Percentiles rank a stretch among this genome's conserved stretches.
phyloP scores from a whole-genome alignment of 2,888 invertebrate genomes.

The Uropetala carovei region DNA sequence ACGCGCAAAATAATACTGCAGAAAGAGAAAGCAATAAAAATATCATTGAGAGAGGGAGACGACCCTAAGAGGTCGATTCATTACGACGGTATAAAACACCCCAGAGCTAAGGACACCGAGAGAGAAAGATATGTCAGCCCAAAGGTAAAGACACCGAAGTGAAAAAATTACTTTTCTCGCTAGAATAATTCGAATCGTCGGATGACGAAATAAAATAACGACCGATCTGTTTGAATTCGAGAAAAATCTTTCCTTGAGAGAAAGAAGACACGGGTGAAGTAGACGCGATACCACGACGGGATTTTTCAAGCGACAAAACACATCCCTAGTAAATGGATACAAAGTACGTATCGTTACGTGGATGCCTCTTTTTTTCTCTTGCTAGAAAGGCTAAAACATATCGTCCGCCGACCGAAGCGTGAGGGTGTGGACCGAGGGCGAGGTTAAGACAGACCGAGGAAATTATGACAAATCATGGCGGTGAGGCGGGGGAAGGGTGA shows the following conservation, averaged over 20 bases:
- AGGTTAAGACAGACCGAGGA: slow-evolving; percentile 25
- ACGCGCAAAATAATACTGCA: not conserved
- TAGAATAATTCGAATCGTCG: not conserved
- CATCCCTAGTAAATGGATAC: slow-evolving; percentile 14
- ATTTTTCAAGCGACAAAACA: not conserved
- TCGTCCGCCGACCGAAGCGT: not conserved
- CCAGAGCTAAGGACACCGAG: not conserved
- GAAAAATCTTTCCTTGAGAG: not conserved
- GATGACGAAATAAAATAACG: not conserved
- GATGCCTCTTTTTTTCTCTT: not conserved
- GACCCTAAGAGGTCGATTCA: not conserved
- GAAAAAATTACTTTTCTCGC: not conserved
- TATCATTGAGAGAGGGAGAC: not conserved
- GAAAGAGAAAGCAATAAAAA: not conserved
- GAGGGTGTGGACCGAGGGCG: not conserved
- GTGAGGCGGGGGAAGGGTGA: slow-evolving; percentile 6
- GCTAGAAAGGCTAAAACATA: not conserved
- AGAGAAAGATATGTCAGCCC: not conserved
- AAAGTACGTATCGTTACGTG: slow-evolving; percentile 19
- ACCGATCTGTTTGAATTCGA: not conserved
- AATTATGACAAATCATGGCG: slow-evolving; percentile 5
- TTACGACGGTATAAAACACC: not conserved
- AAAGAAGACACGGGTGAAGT: not conserved
- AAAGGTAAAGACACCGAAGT: not conserved
- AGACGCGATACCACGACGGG: not conserved